Evolutionary conservation across 1,140 invertebrate species (phyloP).

Genomic region (Cydia amplana): DNA sequence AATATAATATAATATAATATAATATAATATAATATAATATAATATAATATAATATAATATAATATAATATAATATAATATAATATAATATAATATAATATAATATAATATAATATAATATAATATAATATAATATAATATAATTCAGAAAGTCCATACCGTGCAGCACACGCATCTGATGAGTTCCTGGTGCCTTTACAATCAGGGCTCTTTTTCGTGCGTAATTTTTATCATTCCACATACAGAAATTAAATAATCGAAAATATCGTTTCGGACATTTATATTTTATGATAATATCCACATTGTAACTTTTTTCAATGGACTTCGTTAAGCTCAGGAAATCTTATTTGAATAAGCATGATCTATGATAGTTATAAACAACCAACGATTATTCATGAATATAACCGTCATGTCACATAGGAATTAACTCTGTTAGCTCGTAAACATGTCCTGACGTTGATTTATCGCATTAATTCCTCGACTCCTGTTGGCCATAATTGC

Average conservation of each 20-base stretch:
- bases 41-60: too few species aligned
- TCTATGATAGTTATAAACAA: conserved; percentile 43
- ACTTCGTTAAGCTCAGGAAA: not conserved
- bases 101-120: too few species aligned
- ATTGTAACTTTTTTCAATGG: not conserved
- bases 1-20: too few species aligned
- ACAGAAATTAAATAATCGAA: not conserved
- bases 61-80: too few species aligned
- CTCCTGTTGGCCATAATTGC: conserved; percentile 54
- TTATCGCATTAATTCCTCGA: conserved; percentile 73
- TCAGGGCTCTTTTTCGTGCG: too few species aligned
- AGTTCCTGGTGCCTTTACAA: too few species aligned
- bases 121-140: too few species aligned
- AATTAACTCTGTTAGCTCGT: conserved; percentile 77
- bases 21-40: too few species aligned
- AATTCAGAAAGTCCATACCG: too few species aligned
- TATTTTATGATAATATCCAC: conserved; percentile 3
- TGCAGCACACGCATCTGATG: too few species aligned
- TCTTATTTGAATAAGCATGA: conserved; percentile 34
- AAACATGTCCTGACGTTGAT: conserved; percentile 76
- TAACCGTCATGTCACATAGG: conserved; percentile 74
- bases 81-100: too few species aligned
- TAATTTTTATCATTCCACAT: not conserved
- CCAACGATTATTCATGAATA: conserved; percentile 75
- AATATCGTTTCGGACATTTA: not conserved